A percentile compares a stretch with the other conserved stretches of the same genome.
phyloP scores from a whole-genome alignment of 1,140 invertebrate species.

The Hylaeus volcanicus region DNA sequence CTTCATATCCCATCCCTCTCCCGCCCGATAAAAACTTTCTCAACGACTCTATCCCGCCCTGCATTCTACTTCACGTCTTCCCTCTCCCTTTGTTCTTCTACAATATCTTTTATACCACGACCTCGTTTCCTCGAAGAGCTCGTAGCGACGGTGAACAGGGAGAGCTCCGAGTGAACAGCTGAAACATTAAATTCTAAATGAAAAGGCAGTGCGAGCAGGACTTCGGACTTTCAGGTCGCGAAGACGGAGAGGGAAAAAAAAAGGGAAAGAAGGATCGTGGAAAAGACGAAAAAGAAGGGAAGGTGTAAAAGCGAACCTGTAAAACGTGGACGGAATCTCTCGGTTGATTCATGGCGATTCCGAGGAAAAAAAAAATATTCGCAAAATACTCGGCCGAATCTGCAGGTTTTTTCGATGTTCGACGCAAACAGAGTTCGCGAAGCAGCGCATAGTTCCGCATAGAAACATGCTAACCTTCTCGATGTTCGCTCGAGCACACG shows the following conservation, averaged over 20 bases:
- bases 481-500: no score
- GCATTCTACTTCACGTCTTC: conserved; percentile 30
- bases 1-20: background rate
- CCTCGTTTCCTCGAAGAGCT: conserved; percentile 40
- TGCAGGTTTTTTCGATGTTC: conserved; percentile 23
- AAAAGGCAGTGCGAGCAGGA: conserved; percentile 40
- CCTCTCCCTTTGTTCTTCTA: conserved; percentile 37
- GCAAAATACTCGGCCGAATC: conserved; percentile 32
- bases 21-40: conserved; percentile 39
- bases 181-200: conserved; percentile 58
- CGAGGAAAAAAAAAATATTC: conserved; percentile 26
- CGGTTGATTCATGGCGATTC: conserved; percentile 6
- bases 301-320: conserved; percentile 49
- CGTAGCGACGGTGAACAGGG: background rate
- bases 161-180: conserved; percentile 26
- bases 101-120: conserved; percentile 51
- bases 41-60: conserved; percentile 28
- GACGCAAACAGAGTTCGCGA: background rate
- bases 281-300: background rate
- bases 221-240: conserved; percentile 48
- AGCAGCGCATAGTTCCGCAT: background rate
- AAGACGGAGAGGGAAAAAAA: background rate
- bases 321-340: conserved; percentile 58
- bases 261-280: background rate
- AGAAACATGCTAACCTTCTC: conserved; percentile 1